Evolutionary conservation across 1,140 invertebrate genomes (phyloP), one percentile per base, ranked within the genome.

Genomic region (Hycleus cichorii): DNA sequence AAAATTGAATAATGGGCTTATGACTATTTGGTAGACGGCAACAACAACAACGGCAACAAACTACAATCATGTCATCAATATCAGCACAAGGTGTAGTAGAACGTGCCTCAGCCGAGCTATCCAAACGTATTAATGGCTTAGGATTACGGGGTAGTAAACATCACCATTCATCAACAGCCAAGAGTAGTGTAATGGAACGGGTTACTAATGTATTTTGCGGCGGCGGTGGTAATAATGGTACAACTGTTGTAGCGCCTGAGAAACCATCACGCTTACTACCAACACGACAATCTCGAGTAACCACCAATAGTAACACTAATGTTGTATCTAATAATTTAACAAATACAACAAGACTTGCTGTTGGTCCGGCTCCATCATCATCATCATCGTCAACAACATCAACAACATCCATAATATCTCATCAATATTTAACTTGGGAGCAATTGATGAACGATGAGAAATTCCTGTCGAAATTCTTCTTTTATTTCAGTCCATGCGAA

Each of bases 61-160:
- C 47, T 18, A 18, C 43, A 56, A 51, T 46, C 18, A 79, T 78
- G 77, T 78, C 77, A 68, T 80, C 78, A 54, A 85, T 87, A 77
- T 87, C 85, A 54, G 85, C 86, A 57, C 85, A 88, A 72, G 87
- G 86, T 64, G 89, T 91, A 68, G 89, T 91, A 71, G 90, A 93
- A 78, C 82, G 90, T 66, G 90, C 90, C 64, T 91, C 89, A 62
- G 89, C 89, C 51, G 90, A 93, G 75, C 76, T 93, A 55, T 88
- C 88, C 51, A 90, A 91, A 68, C 83, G 90, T 63, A 92, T 93
- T 76, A 92, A 90, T 70, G 90, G 89, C 38, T 78, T 91, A 67
- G 86, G 87, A 25, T 77, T 91, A 61, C 81, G 88, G 59, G 81
- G 85, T 12, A 78, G 76, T 58, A 86, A 87, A 67, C 84, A 86